phyloP scores from a whole-genome alignment of 2,113 vertebrate species.

The Myrmophylax atrothorax region DNA sequence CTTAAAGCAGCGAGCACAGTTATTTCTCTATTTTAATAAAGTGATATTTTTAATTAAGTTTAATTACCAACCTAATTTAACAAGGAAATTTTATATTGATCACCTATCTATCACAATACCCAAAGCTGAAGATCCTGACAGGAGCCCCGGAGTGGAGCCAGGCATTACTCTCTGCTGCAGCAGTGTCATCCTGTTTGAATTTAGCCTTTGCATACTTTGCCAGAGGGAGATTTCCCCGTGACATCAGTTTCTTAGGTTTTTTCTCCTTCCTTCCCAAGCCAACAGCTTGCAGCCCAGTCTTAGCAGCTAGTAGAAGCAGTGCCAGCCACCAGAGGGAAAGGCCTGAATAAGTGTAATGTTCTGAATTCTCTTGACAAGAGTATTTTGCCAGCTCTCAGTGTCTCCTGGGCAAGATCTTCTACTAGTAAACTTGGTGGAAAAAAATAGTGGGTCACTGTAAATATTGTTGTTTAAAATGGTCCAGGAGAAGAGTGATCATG shows the following conservation, averaged over 20 bases:
- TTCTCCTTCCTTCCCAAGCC: neutral
- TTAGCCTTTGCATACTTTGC: accelerated
- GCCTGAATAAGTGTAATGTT: neutral
- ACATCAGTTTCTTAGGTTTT: neutral
- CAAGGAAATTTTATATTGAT: too few species aligned
- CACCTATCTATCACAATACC: too few species aligned
- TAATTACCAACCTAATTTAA: too few species aligned
- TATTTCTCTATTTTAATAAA: too few species aligned
- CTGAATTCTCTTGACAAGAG: neutral
- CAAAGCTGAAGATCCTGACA: neutral
- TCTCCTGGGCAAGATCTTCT: neutral
- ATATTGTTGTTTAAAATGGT: neutral
- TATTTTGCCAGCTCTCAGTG: neutral
- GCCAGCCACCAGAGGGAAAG: neutral
- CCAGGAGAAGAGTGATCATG: neutral
- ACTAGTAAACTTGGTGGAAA: neutral
- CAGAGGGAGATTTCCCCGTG: neutral
- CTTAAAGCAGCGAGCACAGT: too few species aligned
- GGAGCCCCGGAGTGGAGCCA: neutral
- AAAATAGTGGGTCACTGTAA: neutral
- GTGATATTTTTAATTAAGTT: too few species aligned
- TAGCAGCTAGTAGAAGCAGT: neutral
- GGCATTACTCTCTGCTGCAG: neutral
- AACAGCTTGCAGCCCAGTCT: neutral
- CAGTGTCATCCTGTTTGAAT: neutral